A percentile compares a stretch with the other conserved stretches of the same genome.
These are phyloP conservation scores for Syngnathus acus DNA, from an alignment of 2,797 vertebrate genomes.

Conservation along the genomic window DNA sequence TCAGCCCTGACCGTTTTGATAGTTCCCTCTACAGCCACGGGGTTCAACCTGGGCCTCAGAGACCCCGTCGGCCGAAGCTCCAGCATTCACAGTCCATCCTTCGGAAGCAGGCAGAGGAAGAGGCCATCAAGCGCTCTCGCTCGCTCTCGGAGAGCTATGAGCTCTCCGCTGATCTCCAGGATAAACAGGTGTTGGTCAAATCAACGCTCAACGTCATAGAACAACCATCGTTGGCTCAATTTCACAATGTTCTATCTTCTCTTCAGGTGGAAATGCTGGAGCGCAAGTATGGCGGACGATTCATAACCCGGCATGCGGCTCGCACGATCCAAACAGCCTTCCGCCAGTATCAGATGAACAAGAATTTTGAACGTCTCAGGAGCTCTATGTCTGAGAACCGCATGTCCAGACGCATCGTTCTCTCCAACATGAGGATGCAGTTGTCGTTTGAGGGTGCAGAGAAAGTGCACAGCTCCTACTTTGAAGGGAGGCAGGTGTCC, in stretches of 20 bases:
- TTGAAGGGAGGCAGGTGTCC: conserved; percentile 89
- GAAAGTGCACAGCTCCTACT: conserved; percentile 90
- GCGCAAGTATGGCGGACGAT: conserved; percentile 96
- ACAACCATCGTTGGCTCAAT: background rate
- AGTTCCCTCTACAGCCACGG: conserved; percentile 75
- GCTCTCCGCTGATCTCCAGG: conserved; percentile 96
- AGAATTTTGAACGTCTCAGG: conserved; percentile 95
- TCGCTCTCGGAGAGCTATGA: conserved; percentile 98
- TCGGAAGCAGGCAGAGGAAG: conserved; percentile 95
- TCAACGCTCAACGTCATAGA: background rate
- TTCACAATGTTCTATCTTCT: background rate
- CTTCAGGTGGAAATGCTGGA: conserved; percentile 97
- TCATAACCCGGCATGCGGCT: conserved; percentile 95
- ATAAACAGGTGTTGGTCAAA: conserved; percentile 82
- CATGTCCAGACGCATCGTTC: conserved; percentile 94
- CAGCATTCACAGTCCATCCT: conserved; percentile 95
- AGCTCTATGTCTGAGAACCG: conserved; percentile 99
- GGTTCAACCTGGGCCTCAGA: conserved; percentile 79
- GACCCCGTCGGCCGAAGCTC: conserved; percentile 83
- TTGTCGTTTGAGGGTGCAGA: conserved; percentile 96
- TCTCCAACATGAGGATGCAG: conserved; percentile 99
- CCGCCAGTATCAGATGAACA: conserved; percentile 99
- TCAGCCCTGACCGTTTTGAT: conserved; percentile 88
- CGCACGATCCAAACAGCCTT: conserved; percentile 97
- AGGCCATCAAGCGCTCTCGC: conserved; percentile 92